Percentiles rank a stretch among this genome's conserved stretches.
Conservation (phyloP, 1,140 invertebrate genomes). For the Papilio polytes region DNA sequence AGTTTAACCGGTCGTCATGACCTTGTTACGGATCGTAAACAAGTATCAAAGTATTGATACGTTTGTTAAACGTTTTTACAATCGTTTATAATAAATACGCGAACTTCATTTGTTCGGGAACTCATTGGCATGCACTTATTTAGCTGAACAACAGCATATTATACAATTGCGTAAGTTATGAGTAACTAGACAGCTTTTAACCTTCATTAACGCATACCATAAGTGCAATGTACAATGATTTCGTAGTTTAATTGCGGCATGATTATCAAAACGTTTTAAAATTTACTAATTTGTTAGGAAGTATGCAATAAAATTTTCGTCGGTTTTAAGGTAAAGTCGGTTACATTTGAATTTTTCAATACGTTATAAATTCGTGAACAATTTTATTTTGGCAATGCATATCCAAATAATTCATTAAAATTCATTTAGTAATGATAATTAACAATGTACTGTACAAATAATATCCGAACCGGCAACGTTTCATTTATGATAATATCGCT, state of each 20-base stretch:
- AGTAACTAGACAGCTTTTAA: not conserved
- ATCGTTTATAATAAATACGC: not conserved
- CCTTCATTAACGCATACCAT: slow-evolving; percentile 21
- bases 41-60: not conserved
- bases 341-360: not conserved
- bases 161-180: slow-evolving; percentile 29
- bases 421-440: slow-evolving; percentile 35
- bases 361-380: not conserved
- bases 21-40: no score
- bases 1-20: not conserved
- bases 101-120: not conserved
- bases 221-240: slow-evolving; percentile 17
- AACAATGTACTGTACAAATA: not conserved
- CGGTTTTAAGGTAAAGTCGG: not conserved
- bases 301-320: not conserved
- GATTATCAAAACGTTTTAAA: slow-evolving; percentile 1
- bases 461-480: slow-evolving; percentile 11
- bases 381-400: not conserved
- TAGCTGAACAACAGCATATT: slow-evolving; percentile 28
- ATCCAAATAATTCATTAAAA: slow-evolving; percentile 13
- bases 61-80: not conserved
- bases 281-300: not conserved
- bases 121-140: slow-evolving; percentile 19
- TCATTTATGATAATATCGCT: not conserved
- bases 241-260: slow-evolving; percentile 17